A percentile compares a stretch with the other conserved stretches of the same genome.
Conservation (phyloP, 92 coral and sea anemone genomes). For the Actinernus sp. region DNA sequence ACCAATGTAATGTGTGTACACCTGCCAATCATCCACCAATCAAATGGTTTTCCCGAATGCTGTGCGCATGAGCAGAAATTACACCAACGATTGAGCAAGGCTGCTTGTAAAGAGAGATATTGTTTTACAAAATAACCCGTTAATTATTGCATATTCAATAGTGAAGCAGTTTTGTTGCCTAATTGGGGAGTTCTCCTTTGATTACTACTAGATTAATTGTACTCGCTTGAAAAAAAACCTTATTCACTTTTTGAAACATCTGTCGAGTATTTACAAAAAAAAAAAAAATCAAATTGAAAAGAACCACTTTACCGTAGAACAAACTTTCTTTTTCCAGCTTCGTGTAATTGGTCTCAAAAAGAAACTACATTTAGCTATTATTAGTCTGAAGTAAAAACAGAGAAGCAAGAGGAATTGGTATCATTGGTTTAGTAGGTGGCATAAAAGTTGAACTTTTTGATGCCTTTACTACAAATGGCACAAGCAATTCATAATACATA, state of each 20-base stretch:
- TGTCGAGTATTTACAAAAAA: slow-evolving; percentile 8
- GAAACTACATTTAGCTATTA: no score
- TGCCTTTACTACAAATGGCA: no score
- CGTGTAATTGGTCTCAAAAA: no score
- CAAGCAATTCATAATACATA: no score
- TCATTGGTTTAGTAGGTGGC: no score
- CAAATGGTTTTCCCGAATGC: slow-evolving; percentile 50
- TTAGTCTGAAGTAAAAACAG: no score
- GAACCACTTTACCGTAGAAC: background rate
- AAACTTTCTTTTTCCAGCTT: no score
- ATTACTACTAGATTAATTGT: slow-evolving; percentile 36
- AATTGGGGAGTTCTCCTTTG: slow-evolving; percentile 88
- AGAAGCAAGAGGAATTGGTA: no score
- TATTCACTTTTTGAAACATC: slow-evolving; percentile 9
- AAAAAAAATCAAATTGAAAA: no score
- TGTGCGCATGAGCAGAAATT: slow-evolving; percentile 78
- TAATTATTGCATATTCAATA: slow-evolving; percentile 79
- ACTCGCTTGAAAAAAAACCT: slow-evolving; percentile 8
- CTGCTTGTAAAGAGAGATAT: slow-evolving; percentile 93
- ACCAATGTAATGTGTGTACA: slow-evolving; percentile 87
- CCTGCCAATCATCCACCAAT: slow-evolving; percentile 92
- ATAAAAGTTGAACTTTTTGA: no score
- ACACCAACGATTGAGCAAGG: slow-evolving; percentile 34
- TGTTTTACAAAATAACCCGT: slow-evolving; percentile 87
- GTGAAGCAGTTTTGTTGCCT: slow-evolving; percentile 82